Conservation (phyloP, 2,113 vertebrate genomes). For the Rhinoptilus africanus region DNA sequence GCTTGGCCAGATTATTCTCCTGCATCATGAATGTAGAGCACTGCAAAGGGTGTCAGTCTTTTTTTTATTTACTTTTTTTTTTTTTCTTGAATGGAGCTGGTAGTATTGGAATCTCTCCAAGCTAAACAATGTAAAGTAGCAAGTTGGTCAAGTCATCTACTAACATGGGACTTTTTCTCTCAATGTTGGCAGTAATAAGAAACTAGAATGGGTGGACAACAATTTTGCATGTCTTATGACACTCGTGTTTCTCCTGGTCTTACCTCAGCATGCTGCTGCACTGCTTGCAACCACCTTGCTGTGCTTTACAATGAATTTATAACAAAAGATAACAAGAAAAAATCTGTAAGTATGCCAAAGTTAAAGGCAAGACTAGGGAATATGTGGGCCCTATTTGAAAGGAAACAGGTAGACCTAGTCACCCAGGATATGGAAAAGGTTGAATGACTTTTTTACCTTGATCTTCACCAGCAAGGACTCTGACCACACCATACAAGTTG, state of each 20-base stretch:
- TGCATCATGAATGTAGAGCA: neutral
- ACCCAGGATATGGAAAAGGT: too few relatives aligned
- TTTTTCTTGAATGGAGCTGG: neutral
- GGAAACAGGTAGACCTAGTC: too few relatives aligned
- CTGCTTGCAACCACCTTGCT: neutral
- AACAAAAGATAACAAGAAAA: too few relatives aligned
- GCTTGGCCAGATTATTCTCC: neutral
- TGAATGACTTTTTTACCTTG: too few relatives aligned
- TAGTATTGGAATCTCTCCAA: neutral
- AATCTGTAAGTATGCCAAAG: too few relatives aligned
- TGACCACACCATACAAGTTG: too few relatives aligned
- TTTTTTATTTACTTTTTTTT: neutral
- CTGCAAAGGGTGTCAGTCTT: fast-evolving
- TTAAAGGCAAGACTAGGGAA: too few relatives aligned
- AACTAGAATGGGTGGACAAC: neutral
- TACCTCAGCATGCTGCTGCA: neutral
- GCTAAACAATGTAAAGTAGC: neutral
- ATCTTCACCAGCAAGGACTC: too few relatives aligned
- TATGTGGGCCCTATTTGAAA: too few relatives aligned
- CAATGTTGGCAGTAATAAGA: neutral
- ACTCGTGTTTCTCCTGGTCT: neutral
- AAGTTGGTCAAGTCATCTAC: neutral
- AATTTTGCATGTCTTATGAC: neutral
- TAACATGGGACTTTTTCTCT: neutral
- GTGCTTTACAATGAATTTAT: neutral